A percentile compares a stretch with the other conserved stretches of the same genome.
Evolutionary conservation across 2,797 vertebrate species (phyloP).

Genomic region (Esox masquinongy): DNA sequence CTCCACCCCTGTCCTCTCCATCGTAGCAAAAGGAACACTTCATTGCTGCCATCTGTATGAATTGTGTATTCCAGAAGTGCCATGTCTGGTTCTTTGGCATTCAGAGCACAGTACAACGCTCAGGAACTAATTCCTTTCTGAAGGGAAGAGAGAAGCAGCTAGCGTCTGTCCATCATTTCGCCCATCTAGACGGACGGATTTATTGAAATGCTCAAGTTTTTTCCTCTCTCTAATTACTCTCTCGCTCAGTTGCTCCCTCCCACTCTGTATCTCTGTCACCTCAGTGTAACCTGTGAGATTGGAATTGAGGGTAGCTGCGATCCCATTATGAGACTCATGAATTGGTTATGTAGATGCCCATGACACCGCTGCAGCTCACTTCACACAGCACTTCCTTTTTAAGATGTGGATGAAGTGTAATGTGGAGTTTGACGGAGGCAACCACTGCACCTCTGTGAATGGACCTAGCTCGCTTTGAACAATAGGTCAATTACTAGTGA

Average conservation of each 20-base stretch:
- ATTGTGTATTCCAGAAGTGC: slow-evolving; percentile 58
- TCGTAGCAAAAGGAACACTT: neutral
- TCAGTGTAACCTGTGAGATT: slow-evolving; percentile 47
- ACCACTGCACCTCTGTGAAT: neutral
- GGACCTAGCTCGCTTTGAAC: neutral
- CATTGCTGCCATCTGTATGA: slow-evolving; percentile 35
- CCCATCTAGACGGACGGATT: slow-evolving; percentile 7
- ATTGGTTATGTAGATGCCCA: slow-evolving; percentile 69
- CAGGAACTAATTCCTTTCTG: slow-evolving; percentile 51
- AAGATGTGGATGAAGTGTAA: neutral
- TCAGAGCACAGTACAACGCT: slow-evolving; percentile 47
- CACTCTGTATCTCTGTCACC: slow-evolving; percentile 2
- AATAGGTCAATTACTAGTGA: too few relatives aligned
- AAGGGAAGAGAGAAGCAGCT: slow-evolving; percentile 25
- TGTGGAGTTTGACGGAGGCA: neutral
- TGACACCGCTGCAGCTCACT: slow-evolving; percentile 54
- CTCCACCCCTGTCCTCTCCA: slow-evolving; percentile 21
- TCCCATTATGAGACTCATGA: slow-evolving; percentile 63
- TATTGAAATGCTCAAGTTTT: neutral
- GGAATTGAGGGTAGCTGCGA: slow-evolving; percentile 59
- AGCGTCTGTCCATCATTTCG: neutral
- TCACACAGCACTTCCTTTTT: neutral
- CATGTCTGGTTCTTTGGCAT: slow-evolving; percentile 55
- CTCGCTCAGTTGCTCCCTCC: neutral
- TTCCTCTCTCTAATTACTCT: neutral